phyloP scores from a whole-genome alignment of 1,140 invertebrate genomes.

The Drosophila murphyi region DNA sequence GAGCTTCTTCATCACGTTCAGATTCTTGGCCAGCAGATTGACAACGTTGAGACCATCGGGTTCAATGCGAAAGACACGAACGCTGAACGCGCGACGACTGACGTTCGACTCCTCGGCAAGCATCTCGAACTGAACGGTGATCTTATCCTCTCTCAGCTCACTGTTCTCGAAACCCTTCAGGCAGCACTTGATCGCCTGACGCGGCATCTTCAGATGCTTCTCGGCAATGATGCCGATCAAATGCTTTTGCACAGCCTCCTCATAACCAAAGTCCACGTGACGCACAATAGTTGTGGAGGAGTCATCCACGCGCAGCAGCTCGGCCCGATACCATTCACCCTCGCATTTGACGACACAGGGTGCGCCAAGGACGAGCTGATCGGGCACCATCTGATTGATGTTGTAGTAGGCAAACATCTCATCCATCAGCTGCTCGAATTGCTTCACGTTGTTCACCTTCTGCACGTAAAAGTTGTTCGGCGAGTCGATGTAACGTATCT shows the following conservation, averaged over 20 bases:
- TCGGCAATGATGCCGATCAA: conserved; percentile 87
- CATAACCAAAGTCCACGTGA: conserved; percentile 92
- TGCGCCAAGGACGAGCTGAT: conserved; percentile 86
- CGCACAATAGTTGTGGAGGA: conserved; percentile 71
- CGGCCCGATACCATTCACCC: conserved; percentile 91
- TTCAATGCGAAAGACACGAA: conserved; percentile 86
- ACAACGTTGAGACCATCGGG: conserved; percentile 85
- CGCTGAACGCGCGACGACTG: conserved; percentile 83
- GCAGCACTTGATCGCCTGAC: conserved; percentile 91
- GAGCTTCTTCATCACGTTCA: conserved; percentile 81
- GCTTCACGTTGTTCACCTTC: conserved; percentile 86
- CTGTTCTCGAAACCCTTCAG: conserved; percentile 83
- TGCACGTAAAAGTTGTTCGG: conserved; percentile 90
- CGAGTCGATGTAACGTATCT: conserved; percentile 89
- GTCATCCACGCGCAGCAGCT: conserved; percentile 85
- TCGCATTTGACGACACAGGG: conserved; percentile 91
- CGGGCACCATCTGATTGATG: conserved; percentile 82
- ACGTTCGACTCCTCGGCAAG: conserved; percentile 81
- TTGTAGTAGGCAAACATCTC: conserved; percentile 80
- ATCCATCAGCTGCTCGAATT: conserved; percentile 85
- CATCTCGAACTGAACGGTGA: conserved; percentile 83
- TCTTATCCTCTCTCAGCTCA: conserved; percentile 69
- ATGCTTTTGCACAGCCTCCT: conserved; percentile 87
- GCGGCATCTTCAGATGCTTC: conserved; percentile 87
- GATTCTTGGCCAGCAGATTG: conserved; percentile 70